Base-by-base conservation (phyloP, 2,888 invertebrate genomes). In the Willowsia nigromaculata region DNA sequence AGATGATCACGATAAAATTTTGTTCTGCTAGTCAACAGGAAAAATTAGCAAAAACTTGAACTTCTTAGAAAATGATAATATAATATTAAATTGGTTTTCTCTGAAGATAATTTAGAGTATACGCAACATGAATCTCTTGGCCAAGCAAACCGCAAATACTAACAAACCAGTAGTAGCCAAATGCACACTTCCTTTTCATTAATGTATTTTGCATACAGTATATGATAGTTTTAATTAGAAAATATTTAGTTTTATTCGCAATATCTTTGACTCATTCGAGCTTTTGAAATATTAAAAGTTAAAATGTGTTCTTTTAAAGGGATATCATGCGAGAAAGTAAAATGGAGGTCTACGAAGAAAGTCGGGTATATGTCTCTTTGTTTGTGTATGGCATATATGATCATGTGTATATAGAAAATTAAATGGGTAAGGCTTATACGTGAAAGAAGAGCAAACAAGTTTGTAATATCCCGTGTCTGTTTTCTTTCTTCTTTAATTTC, bases 361-460 rank as follows among this genome's bases (percentile, higher is more conserved):
- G 62, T 81, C 62, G n/a, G 43, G 40, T 62, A 62, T 62, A 13
- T 59, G n/a, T 47, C n/a, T 47, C 0, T 59, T 18, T 81, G n/a
- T 50, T 27, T 78, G 30, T 11, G 71, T 71, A 71, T 33, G 25
- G n/a, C 7, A 22, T 37, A 7, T 43, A 76, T n/a, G 25, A 71
- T 5, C 6, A n/a, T 13, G 53, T 53, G 59, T 27, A 27, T 27
- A 11, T 25, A 3, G 1, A 27, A 27, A 68, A 68, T 68, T 68
- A 68, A 68, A 68, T 33, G 37, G 18, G 18, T 6, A 22, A 6
- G 40, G 50, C n/a, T 47, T 78, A 3, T 37, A 37, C 43, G 59
- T 76, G 37, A 37, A 37, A 47, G 27, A 50, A 27, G 50, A 71
- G 87, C 68, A 87, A 81, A 74, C 76, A 78, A 78, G 56, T 62